These are phyloP conservation scores for Coelopa pilipes DNA, from an alignment of 2,888 invertebrate species.

Conservation along the genomic window DNA sequence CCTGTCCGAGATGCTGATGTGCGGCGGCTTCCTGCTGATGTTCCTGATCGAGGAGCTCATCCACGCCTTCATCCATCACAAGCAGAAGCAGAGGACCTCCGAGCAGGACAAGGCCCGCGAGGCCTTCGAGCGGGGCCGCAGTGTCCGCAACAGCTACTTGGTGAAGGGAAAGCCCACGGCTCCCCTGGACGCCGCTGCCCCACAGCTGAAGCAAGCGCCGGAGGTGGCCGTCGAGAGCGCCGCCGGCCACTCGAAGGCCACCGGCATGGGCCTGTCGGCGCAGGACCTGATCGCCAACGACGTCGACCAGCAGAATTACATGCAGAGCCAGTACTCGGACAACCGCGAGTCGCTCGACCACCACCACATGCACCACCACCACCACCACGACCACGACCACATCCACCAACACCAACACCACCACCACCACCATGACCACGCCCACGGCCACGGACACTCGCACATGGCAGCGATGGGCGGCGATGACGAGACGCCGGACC, in stretches of 20 bases:
- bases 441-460: slow-evolving; percentile 49
- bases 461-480: slow-evolving; percentile 52
- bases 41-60: slow-evolving; percentile 84
- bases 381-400: slow-evolving; percentile 26
- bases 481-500: slow-evolving; percentile 61
- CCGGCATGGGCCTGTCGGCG: background rate
- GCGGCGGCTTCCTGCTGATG: slow-evolving; percentile 80
- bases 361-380: slow-evolving; percentile 42
- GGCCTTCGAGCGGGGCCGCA: slow-evolving; percentile 63
- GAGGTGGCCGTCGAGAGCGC: background rate
- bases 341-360: slow-evolving; percentile 27
- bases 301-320: slow-evolving; percentile 54
- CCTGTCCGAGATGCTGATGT: slow-evolving; percentile 78
- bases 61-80: slow-evolving; percentile 74
- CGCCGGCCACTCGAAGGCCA: background rate
- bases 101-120: slow-evolving; percentile 54
- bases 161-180: slow-evolving; percentile 39
- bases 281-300: background rate
- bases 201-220: background rate
- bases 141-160: slow-evolving; percentile 58
- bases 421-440: slow-evolving; percentile 40
- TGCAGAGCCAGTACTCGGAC: slow-evolving; percentile 44
- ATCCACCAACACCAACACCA: no score
- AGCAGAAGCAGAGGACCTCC: slow-evolving; percentile 49
- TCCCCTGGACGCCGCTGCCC: no score